Evolutionary conservation across 37 sponge, comb jelly and placozoan genomes (phyloP), one percentile per base, ranked within the genome.

Genomic region (Halichondria panicea): DNA sequence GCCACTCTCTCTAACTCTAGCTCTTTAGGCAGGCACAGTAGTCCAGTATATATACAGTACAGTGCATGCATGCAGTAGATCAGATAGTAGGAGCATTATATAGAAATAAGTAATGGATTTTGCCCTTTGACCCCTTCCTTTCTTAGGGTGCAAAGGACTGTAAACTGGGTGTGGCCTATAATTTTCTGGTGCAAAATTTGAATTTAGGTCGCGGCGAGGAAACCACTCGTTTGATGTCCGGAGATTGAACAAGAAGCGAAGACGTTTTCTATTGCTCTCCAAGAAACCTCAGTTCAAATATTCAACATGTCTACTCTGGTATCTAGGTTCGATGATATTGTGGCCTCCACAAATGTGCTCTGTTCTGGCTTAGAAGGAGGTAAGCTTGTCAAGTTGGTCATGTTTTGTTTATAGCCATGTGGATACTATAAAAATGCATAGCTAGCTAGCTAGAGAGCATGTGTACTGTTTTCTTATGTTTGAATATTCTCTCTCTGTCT

Each of bases 291-390:
- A 21, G 28, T 15, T 30, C 30, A 25, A 24, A 45, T 4, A 44
- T 34, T 40, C 43, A 21, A 35, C 34, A 41, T 43, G 1, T 43
- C 0, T 76, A n/a, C 86, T 30, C 79, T 85, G 18, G 66, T 78
- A 25, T 43, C 32, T 5, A 65, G 63, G 66, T 85, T 77, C 42
- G 79, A 78, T 37, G 86, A 85, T 18, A 45, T 85, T 35, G 73
- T 73, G 36, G 63, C 86, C 0, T 66, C 64, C 3, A 66, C 79
- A 2, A 41, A 78, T 34, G 53, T 85, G 1, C 67, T 85, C 18
- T 56, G 34, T 2, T 43, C 66, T 37, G 86, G 86, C 30, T 72
- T 44, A 31, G 86, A 85, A 55, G 66, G 56, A 66, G 64, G 86
- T 85, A 52, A 72, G 86, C 38, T 54, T 35, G 31, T 2, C 36